Evolutionary conservation across 1,140 invertebrate species (phyloP).

Genomic region (Lepidurus packardi): DNA sequence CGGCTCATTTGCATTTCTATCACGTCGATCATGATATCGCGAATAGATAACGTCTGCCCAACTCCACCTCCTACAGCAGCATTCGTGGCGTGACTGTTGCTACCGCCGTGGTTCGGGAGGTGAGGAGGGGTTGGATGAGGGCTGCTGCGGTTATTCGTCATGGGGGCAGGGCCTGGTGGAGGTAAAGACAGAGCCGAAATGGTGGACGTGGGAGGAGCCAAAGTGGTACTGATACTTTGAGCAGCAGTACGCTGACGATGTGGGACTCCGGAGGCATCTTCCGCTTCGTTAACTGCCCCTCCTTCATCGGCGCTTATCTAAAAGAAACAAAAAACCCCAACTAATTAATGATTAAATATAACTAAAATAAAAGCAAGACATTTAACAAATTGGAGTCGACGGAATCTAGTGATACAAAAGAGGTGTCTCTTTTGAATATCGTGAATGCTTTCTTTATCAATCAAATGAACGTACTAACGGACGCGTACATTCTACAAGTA

Average conservation of each 20-base stretch:
- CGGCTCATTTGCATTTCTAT: conserved; percentile 61
- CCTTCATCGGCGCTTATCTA: conserved; percentile 79
- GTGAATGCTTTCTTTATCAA: too few relatives aligned
- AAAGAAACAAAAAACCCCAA: conserved; percentile 41
- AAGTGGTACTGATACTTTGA: conserved; percentile 35
- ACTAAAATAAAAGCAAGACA: too few relatives aligned
- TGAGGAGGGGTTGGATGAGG: conserved; percentile 22
- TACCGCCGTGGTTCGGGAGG: conserved; percentile 31
- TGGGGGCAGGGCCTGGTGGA: conserved; percentile 30
- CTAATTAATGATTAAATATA: too few relatives aligned
- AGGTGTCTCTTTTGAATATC: too few relatives aligned
- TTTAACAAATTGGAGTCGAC: too few relatives aligned
- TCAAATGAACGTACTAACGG: too few relatives aligned
- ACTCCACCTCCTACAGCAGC: conserved; percentile 23
- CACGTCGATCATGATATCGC: conserved; percentile 66
- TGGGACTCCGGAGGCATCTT: conserved; percentile 35
- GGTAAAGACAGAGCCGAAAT: conserved; percentile 36
- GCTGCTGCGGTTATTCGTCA: conserved; percentile 40
- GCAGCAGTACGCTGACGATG: conserved; percentile 37
- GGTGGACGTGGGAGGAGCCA: conserved; percentile 28
- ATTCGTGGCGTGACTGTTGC: background rate
- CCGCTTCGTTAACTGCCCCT: conserved; percentile 41
- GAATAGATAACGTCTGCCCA: conserved; percentile 54
- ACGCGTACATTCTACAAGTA: too few relatives aligned
- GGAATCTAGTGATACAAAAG: too few relatives aligned